phyloP scores from a whole-genome alignment of 1,140 invertebrate species.

The Leptinotarsa undecemlineata region DNA sequence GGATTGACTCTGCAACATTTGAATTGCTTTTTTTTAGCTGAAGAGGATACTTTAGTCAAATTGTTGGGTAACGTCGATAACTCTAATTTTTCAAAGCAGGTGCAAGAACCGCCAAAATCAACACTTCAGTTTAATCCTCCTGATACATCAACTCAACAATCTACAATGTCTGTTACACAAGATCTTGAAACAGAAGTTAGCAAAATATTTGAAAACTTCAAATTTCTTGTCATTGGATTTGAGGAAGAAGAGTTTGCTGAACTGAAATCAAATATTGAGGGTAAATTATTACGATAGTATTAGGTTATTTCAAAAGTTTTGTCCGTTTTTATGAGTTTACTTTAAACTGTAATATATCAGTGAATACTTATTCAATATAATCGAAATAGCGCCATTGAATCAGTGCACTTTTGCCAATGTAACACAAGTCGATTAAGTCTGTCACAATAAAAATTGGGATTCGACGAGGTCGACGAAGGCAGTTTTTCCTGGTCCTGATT shows the following conservation, averaged over 20 bases:
- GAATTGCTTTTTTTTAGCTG: not conserved
- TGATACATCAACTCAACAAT: constrained; percentile 16
- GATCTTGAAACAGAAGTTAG: constrained; percentile 4
- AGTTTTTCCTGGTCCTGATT: too few relatives aligned
- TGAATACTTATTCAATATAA: too few relatives aligned
- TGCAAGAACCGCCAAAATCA: constrained; percentile 1
- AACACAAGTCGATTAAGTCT: too few relatives aligned
- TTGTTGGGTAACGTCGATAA: constrained; percentile 3
- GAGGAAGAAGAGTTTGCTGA: constrained; percentile 52
- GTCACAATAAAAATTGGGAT: too few relatives aligned
- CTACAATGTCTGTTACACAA: constrained; percentile 12
- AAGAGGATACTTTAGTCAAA: constrained; percentile 17
- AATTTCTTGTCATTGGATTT: constrained; percentile 57
- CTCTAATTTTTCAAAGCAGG: constrained; percentile 9
- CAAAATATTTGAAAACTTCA: constrained; percentile 53
- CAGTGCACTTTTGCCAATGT: too few relatives aligned
- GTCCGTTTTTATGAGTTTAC: too few relatives aligned
- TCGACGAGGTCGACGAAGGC: too few relatives aligned
- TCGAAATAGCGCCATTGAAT: too few relatives aligned
- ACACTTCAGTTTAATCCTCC: constrained; percentile 1
- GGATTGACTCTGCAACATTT: not conserved
- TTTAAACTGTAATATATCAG: too few relatives aligned
- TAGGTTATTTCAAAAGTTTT: too few relatives aligned
- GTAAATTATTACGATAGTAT: not conserved
- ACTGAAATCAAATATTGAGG: constrained; percentile 37